These are phyloP conservation scores for Pseudopipra pipra DNA, from an alignment of 2,113 vertebrate species.

Conservation along the genomic window DNA sequence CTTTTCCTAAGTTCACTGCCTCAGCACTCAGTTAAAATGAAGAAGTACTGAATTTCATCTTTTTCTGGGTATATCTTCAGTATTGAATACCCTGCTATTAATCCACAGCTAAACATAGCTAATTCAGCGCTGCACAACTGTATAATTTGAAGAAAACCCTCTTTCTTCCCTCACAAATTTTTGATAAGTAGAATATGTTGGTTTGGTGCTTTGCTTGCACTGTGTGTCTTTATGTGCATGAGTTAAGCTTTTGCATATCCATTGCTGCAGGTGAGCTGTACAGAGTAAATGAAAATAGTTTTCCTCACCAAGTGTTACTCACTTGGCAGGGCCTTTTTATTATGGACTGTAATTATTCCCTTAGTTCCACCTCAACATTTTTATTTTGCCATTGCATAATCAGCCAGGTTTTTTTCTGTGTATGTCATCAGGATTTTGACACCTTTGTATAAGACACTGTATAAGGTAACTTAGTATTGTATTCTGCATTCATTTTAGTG, in stretches of 20 bases:
- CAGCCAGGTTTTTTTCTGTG: not conserved
- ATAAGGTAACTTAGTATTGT: not conserved
- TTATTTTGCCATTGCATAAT: slow-evolving; percentile 12
- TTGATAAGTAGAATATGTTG: not conserved
- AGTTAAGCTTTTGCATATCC: not conserved
- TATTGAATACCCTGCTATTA: not conserved
- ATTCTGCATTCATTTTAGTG: not conserved
- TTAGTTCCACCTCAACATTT: not conserved
- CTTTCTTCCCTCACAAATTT: not conserved
- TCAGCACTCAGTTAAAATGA: not conserved
- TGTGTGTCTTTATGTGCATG: not conserved
- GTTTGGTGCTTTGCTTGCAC: not conserved
- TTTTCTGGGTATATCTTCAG: not conserved
- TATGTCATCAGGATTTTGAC: not conserved
- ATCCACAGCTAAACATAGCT: not conserved
- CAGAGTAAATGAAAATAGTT: not conserved
- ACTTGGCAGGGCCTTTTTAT: not conserved
- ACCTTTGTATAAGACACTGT: not conserved
- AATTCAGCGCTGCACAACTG: not conserved
- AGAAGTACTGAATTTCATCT: not conserved
- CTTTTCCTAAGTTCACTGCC: not conserved
- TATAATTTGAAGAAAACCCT: not conserved
- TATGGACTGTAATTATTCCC: not conserved
- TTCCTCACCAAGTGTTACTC: not conserved
- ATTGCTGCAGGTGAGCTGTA: not conserved